phyloP scores from a whole-genome alignment of 2,113 vertebrate genomes.

The human region GRCh38 chr11:1823501-1824000 shows the following conservation, averaged over 20 bases:
- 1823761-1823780: too few species aligned
- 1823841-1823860: neutral
- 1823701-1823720: neutral
- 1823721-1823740: neutral
- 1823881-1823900: too few species aligned
- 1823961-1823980: neutral
- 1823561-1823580: neutral
- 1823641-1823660: rapidly evolving
- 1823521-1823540: neutral
- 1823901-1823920: neutral
- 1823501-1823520: neutral
- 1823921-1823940: rapidly evolving
- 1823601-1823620: neutral
- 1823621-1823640: neutral
- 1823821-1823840: rapidly evolving
- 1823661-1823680: too few species aligned
- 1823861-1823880: rapidly evolving
- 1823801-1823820: too few species aligned
- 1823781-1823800: too few species aligned
- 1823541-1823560: neutral
- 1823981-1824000: rapidly evolving
- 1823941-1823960: neutral
- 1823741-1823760: neutral
- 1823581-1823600: neutral
- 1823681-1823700: too few species aligned